Base-by-base conservation (phyloP, 2,797 vertebrate genomes). In the Malurus splendens region DNA sequence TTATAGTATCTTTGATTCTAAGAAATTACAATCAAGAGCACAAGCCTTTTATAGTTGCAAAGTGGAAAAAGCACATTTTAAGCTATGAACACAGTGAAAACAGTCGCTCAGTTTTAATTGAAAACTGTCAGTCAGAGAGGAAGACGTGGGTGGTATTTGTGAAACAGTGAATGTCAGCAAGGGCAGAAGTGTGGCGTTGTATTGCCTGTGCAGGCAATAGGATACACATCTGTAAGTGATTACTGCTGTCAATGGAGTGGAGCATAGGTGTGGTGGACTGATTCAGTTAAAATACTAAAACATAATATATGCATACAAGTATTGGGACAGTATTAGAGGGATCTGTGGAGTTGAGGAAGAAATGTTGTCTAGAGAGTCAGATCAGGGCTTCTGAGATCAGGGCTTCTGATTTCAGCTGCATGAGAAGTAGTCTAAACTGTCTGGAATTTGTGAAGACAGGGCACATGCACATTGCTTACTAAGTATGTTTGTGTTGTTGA, bases 121-220 rank as follows among this genome's bases (percentile, higher is more conserved):
- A 82, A 73, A 91, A 81, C 52, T 70, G 61, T 66, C 78, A 81
- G 66, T 67, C 2, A 0, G 79, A 44, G 38, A 87, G 91, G 77
- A 93, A 91, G 66, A 51, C 14, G 89, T 88, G 87, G 87, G 87
- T 83, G 84, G 81, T 67, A 18, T 50, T 88, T 90, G 70, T 70
- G 84, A 84, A 80, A 64, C 72, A 45, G 44, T 6, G 61, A 57
- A 47, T 68, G 73, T 74, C 91, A 90, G 84, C 44, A 28, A 70
- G 84, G 65, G 74, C 81, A 88, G 77, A 90, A 84, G 87, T 82
- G 84, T 67, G 70, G 57, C 18, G 1, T 33, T 61, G 50, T 44
- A 3, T 57, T 25, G 64, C 65, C 61, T 50, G 30, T 27, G 13
- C 42, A 70, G 57, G 56, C 48, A 52, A 65, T 30, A 55, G 38